phyloP scores from a whole-genome alignment of 2,797 vertebrate species.

The Gallinago nigripennis region DNA sequence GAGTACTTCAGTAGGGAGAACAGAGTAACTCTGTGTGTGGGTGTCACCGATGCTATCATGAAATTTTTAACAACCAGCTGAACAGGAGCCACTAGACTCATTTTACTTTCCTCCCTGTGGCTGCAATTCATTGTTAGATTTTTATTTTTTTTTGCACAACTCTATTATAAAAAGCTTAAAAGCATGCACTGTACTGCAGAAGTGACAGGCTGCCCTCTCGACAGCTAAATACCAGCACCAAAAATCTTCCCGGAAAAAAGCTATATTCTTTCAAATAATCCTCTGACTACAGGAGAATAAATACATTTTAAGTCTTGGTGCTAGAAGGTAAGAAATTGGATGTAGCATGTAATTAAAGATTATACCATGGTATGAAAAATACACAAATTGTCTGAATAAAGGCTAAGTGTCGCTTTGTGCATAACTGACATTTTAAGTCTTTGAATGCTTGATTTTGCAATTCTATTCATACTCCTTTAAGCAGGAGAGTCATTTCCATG shows the following conservation, averaged over 20 bases:
- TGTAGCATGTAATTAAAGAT: not conserved
- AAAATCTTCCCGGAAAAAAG: not conserved
- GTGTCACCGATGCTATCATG: rapidly evolving
- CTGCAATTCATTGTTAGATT: not conserved
- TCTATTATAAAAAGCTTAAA: not conserved
- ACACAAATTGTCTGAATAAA: not conserved
- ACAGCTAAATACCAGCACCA: not conserved
- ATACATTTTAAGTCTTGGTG: not conserved
- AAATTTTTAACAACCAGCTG: not conserved
- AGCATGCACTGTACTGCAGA: not conserved
- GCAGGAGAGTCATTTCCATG: not conserved
- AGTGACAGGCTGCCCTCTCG: not conserved
- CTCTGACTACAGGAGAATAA: not conserved
- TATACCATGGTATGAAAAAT: not conserved
- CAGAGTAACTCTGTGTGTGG: rapidly evolving
- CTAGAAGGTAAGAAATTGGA: not conserved
- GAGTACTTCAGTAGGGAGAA: not conserved
- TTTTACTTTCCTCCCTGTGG: not conserved
- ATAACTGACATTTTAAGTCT: not conserved
- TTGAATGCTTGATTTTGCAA: not conserved
- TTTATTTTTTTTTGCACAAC: not conserved
- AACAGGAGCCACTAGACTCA: not conserved
- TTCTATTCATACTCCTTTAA: not conserved
- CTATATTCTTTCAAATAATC: not conserved
- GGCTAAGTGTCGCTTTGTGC: not conserved